A percentile compares a stretch with the other conserved stretches of the same genome.
Evolutionary conservation across 37 sponge, comb jelly and placozoan genomes (phyloP).

Genomic region (Ephydatia muelleri): DNA sequence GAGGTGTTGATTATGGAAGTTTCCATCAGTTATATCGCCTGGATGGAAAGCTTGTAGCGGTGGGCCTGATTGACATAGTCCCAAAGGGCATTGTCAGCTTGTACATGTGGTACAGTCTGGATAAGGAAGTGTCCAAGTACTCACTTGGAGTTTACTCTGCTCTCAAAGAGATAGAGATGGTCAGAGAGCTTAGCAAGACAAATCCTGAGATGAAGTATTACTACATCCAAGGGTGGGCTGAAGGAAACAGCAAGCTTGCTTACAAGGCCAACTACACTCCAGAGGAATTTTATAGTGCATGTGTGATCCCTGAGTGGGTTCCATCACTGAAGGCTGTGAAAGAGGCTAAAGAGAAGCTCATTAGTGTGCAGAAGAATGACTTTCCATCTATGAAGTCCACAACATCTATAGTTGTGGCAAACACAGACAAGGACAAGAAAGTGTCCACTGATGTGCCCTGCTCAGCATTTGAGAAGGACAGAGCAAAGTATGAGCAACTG

Average conservation of each 20-base stretch:
- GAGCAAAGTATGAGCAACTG: no score
- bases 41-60: conserved; percentile 83
- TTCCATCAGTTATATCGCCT: conserved; percentile 84
- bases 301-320: conserved; percentile 67
- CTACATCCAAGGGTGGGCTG: conserved; percentile 88
- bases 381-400: no score
- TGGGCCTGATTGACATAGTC: no score
- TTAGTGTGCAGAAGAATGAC: not conserved
- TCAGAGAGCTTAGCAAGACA: conserved; percentile 36
- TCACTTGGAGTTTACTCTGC: conserved; percentile 92
- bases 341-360: conserved; percentile 11
- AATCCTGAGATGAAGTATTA: conserved; percentile 77
- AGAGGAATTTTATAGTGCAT: conserved; percentile 81
- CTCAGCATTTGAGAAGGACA: no score
- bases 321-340: conserved; percentile 44
- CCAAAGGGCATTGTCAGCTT: no score
- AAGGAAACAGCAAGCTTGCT: no score
- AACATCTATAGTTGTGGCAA: no score
- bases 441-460: conserved; percentile 8
- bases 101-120: no score
- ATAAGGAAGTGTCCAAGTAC: no score
- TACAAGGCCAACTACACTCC: conserved; percentile 92
- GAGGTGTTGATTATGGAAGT: conserved; percentile 81
- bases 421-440: no score
- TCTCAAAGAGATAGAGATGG: conserved; percentile 88